Evolutionary conservation across 64 coral and sea anemone genomes (phyloP).

Genomic region (Hydrozoanthus tunicans): DNA sequence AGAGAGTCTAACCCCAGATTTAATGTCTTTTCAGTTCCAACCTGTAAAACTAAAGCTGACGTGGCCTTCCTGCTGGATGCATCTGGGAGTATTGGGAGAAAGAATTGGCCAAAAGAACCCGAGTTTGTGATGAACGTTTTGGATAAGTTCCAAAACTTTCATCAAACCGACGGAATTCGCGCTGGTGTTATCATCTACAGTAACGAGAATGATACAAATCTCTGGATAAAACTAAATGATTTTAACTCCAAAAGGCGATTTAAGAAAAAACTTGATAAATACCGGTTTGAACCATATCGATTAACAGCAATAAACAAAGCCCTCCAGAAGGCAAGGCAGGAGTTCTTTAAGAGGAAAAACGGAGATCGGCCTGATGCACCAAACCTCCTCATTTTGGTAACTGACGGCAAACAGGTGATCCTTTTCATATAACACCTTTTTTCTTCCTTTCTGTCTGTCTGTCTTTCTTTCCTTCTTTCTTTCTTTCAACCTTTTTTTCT

Average conservation of each 20-base stretch:
- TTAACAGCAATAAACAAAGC: neutral
- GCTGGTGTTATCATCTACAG: constrained; percentile 37
- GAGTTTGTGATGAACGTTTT: constrained; percentile 5
- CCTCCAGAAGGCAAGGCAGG: neutral
- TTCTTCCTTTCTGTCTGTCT: neutral
- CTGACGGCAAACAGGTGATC: constrained; percentile 13
- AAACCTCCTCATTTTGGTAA: neutral
- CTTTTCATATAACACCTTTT: neutral
- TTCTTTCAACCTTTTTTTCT: no score
- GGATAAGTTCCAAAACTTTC: neutral
- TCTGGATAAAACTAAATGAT: constrained; percentile 5
- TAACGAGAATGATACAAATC: neutral
- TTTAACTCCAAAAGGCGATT: neutral
- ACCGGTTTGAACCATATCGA: neutral
- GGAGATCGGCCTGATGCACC: neutral
- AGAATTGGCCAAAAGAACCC: neutral
- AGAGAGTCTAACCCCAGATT: neutral
- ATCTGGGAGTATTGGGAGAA: constrained; percentile 19
- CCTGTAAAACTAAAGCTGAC: neutral
- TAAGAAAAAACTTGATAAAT: neutral
- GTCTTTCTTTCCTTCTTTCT: neutral
- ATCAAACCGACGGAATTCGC: neutral
- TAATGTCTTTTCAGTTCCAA: neutral
- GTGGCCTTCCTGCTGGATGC: constrained; percentile 29
- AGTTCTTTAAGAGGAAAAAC: neutral